phyloP scores from a whole-genome alignment of 1,140 invertebrate genomes.

The Goniozus legneri region DNA sequence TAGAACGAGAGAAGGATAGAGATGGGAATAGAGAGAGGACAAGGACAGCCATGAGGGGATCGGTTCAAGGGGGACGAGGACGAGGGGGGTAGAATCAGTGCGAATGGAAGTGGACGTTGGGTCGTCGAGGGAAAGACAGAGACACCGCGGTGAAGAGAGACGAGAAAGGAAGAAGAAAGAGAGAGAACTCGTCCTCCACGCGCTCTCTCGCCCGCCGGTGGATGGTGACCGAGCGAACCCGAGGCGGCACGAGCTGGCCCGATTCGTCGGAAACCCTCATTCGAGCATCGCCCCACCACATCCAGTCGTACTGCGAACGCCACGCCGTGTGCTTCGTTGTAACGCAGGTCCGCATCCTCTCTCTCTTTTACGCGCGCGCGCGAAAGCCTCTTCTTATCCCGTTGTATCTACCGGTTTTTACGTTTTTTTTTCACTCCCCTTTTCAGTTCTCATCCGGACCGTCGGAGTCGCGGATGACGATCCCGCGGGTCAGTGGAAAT shows the following conservation, averaged over 20 bases:
- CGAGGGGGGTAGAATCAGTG: constrained; percentile 25
- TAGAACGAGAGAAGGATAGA: background rate
- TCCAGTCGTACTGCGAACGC: constrained; percentile 45
- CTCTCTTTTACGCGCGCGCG: no score
- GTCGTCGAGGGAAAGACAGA: constrained; percentile 15
- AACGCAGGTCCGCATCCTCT: no score
- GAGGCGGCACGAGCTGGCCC: constrained; percentile 36
- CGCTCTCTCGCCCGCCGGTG: constrained; percentile 14
- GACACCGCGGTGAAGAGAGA: no score
- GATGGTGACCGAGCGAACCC: constrained; percentile 22
- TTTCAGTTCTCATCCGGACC: no score
- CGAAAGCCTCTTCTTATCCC: no score
- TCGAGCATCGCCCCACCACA: constrained; percentile 30
- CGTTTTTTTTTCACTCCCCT: constrained; percentile 1
- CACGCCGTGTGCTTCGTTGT: constrained; percentile 27
- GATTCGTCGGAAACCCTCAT: constrained; percentile 15
- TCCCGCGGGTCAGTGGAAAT: no score
- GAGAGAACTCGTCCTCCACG: constrained; percentile 22
- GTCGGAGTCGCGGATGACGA: no score
- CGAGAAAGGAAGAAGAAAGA: no score
- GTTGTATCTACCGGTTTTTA: background rate
- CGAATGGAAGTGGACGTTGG: constrained; percentile 29
- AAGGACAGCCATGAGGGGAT: background rate
- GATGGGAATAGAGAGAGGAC: background rate
- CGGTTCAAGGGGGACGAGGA: constrained; percentile 9